Base-by-base conservation (phyloP, 2,888 invertebrate genomes). In the Drosophila austrosaltans region DNA sequence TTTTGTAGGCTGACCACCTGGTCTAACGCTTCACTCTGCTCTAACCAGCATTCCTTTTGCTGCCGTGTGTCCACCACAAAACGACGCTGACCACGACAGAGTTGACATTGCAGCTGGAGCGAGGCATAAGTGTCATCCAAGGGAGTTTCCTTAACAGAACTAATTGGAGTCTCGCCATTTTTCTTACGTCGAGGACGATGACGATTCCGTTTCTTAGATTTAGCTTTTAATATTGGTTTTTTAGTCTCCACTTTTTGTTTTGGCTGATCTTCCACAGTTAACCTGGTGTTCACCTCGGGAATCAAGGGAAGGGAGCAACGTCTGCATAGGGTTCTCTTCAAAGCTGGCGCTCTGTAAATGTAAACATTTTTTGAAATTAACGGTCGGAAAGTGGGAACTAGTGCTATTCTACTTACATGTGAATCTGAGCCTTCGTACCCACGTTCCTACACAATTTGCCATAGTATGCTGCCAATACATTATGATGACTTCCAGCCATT, bases 311-410 rank as follows among this genome's bases (percentile, higher is more conserved):
- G 66, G 0, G 89, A 87, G 61, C 92, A 93, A n/a, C 89, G 85
- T 57, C 90, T 91, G 68, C 92, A 93, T 2, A 93, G 69, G 0
- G 89, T 81, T 3, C 92, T 87, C 59, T 93, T 92, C 2, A 92
- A 53, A 12, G 87, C 78, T 0, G 92, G 92, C 30, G 92, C 90
- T 28, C 92, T 93, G 6, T 57, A 25, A 48, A 0, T 28, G 44
- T 3, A 0, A 1, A 42, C 2, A 1, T 32, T 16, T 16, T 12
- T 1, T 1, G 20, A n/a, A n/a, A 36, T 39, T 4, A 0, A 10
- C 10, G n/a, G 16, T 36, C 10, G 2, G 2, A 2, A 22, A 44
- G 6, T 28, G n/a, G 30, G 25, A 20, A 20, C n/a, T 28, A 8
- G 10, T 10, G 10, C 12, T 25, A 16, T 16, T 16, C 10, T 8